Evolutionary conservation across 2,113 vertebrate species (phyloP).

Genomic region (Azemiops feae): DNA sequence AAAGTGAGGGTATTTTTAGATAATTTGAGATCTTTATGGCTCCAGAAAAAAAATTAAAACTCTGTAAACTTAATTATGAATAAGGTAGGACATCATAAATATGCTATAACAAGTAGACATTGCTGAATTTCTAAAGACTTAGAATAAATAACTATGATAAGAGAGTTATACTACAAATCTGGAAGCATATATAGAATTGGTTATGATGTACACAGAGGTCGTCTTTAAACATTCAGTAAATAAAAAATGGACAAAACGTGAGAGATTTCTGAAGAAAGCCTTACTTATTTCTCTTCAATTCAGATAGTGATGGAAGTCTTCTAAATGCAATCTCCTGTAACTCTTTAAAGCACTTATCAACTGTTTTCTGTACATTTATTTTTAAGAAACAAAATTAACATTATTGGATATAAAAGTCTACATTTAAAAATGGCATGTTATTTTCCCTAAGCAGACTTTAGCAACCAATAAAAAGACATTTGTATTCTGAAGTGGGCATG

Average conservation of each 20-base stretch:
- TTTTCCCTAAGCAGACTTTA: constrained; percentile 51
- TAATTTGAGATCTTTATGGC: background rate
- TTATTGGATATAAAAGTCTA: constrained; percentile 43
- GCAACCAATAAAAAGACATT: constrained; percentile 41
- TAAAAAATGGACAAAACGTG: constrained; percentile 29
- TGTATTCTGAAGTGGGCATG: constrained; percentile 33
- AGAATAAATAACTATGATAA: background rate
- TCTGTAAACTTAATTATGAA: constrained; percentile 32
- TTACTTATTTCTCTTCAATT: constrained; percentile 34
- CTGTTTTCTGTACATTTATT: constrained; percentile 49
- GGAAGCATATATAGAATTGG: background rate
- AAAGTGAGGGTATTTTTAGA: background rate
- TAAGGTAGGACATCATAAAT: constrained; percentile 13
- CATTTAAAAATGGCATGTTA: constrained; percentile 22
- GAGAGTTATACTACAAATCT: constrained; percentile 20
- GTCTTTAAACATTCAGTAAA: background rate
- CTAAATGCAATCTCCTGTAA: constrained; percentile 49
- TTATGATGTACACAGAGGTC: constrained; percentile 15
- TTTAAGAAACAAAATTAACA: constrained; percentile 3
- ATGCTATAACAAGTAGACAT: constrained; percentile 11
- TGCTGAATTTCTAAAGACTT: background rate
- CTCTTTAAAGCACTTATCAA: constrained; percentile 53
- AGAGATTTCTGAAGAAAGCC: constrained; percentile 40
- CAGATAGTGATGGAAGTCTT: constrained; percentile 53
- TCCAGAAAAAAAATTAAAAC: background rate